Percentiles rank a stretch among this genome's conserved stretches.
Conservation (phyloP, 2,113 vertebrate species). For the Cyanoderma ruficeps region DNA sequence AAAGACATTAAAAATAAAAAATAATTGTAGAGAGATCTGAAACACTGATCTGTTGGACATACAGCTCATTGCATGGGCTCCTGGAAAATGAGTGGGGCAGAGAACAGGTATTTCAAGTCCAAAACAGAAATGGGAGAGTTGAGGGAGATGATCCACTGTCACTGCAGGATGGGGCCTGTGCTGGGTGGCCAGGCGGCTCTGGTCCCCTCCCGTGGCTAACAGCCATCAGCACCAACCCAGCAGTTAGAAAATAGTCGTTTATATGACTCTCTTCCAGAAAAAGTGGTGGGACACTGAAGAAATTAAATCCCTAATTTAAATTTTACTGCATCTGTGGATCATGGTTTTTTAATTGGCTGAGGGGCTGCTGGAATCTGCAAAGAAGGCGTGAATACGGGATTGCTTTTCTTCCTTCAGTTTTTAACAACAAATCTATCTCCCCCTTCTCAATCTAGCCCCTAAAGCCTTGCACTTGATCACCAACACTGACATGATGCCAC, state of each 20-base stretch:
- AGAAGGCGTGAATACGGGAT: accelerated
- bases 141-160: background rate
- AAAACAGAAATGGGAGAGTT: accelerated
- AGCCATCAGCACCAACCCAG: background rate
- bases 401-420: background rate
- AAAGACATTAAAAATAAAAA: background rate
- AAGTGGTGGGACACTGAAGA: background rate
- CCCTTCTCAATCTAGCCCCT: background rate
- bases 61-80: background rate
- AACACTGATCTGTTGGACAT: background rate
- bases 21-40: background rate
- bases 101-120: background rate
- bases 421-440: background rate
- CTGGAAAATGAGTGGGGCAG: background rate
- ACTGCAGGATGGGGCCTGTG: background rate
- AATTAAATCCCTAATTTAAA: background rate
- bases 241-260: accelerated
- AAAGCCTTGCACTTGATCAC: background rate
- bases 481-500: accelerated
- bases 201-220: background rate
- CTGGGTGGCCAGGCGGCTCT: accelerated
- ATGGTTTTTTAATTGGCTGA: background rate
- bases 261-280: background rate
- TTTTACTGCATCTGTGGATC: background rate
- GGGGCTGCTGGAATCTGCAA: accelerated